A percentile compares a stretch with the other conserved stretches of the same genome.
phyloP scores from a whole-genome alignment of 2,888 invertebrate genomes.

The Hypomecis atomaria region DNA sequence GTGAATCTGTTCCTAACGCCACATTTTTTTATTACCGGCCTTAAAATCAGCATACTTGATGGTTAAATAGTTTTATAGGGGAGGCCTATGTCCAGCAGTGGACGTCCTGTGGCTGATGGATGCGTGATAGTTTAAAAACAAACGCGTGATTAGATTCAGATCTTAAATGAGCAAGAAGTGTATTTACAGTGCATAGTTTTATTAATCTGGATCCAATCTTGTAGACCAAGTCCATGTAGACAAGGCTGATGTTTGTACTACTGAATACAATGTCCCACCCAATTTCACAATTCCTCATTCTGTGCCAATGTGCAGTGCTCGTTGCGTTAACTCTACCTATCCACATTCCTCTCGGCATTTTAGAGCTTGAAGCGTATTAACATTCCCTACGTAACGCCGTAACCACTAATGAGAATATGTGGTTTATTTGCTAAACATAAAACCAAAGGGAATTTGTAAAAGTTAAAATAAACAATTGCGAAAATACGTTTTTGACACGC shows the following conservation, averaged over 20 bases:
- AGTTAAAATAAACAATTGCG: slow-evolving; percentile 21
- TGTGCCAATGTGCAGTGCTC: slow-evolving; percentile 21
- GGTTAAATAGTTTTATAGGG: no score
- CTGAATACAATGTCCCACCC: slow-evolving; percentile 12
- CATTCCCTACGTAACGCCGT: slow-evolving; percentile 47
- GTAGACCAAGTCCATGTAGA: background rate
- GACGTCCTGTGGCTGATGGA: no score
- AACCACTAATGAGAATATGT: slow-evolving; percentile 48
- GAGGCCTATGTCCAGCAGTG: no score
- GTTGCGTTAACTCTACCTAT: slow-evolving; percentile 17
- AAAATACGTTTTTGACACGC: slow-evolving; percentile 25
- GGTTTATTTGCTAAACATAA: slow-evolving; percentile 45
- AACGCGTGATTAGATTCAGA: no score
- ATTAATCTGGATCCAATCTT: background rate
- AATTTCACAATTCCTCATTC: slow-evolving; percentile 25
- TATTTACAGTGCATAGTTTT: background rate
- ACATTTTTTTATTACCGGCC: background rate
- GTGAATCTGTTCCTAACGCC: background rate
- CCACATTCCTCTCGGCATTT: slow-evolving; percentile 31
- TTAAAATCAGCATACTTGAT: no score
- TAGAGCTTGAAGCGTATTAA: slow-evolving; percentile 27
- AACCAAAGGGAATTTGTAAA: slow-evolving; percentile 41
- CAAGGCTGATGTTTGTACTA: background rate
- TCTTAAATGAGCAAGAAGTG: no score
- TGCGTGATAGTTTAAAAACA: no score